phyloP scores from a whole-genome alignment of 37 sponge, comb jelly and placozoan genomes.

The Bolinopsis microptera region DNA sequence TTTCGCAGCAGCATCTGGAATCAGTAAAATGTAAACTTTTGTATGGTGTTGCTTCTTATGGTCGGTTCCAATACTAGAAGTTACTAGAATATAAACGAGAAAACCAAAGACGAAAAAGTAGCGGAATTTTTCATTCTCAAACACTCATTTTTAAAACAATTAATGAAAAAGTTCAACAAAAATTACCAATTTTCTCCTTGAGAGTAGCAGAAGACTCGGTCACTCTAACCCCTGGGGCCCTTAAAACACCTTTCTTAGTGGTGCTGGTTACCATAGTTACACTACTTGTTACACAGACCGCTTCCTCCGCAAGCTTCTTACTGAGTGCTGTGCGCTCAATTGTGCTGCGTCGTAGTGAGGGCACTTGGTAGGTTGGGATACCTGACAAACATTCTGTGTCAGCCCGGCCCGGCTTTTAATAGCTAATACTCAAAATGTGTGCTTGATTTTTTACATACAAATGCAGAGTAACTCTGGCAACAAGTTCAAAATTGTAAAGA shows the following conservation, averaged over 20 bases:
- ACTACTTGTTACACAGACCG: no score
- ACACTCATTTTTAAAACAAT: not conserved
- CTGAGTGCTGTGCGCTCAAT: constrained; percentile 40
- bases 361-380: constrained; percentile 36
- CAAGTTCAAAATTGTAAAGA: no score
- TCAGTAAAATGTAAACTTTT: no score
- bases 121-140: no score
- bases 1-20: not conserved
- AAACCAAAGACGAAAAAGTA: no score
- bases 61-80: no score
- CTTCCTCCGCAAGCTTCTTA: constrained; percentile 60
- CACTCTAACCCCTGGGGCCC: not conserved
- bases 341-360: constrained; percentile 48
- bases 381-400: not conserved
- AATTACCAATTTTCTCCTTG: not conserved
- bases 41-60: no score
- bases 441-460: no score
- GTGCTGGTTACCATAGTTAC: not conserved
- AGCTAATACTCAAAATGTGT: no score
- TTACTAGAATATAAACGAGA: no score
- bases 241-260: not conserved
- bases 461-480: no score
- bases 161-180: not conserved
- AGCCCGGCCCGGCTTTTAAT: no score
- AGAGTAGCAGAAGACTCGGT: not conserved